Evolutionary conservation across 2,113 vertebrate species (phyloP).

Genomic region (Etheostoma spectabile): DNA sequence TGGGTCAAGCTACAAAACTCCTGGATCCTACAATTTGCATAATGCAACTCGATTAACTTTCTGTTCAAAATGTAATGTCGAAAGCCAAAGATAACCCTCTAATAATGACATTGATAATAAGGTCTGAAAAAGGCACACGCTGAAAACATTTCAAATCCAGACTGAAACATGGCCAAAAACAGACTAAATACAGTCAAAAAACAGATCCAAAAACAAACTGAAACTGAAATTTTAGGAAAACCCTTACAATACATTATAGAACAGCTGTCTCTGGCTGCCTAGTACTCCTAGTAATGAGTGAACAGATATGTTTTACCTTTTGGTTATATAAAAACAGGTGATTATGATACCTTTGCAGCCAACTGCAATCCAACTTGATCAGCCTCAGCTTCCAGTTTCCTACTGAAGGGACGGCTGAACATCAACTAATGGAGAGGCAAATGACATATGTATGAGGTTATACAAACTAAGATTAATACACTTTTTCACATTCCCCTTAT

Average conservation of each 20-base stretch:
- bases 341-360: slow-evolving; percentile 90
- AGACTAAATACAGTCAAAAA: neutral
- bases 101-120: too few species aligned
- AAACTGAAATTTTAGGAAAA: neutral
- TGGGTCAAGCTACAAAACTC: neutral
- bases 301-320: neutral
- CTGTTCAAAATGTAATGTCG: neutral
- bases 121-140: too few species aligned
- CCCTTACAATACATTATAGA: neutral
- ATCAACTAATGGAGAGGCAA: slow-evolving; percentile 83
- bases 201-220: neutral
- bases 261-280: neutral
- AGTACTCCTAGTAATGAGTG: too few species aligned
- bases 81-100: neutral
- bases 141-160: too few species aligned
- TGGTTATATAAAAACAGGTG: slow-evolving; percentile 1
- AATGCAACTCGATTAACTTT: neutral
- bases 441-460: neutral
- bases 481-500: neutral
- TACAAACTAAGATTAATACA: neutral
- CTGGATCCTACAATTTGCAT: neutral
- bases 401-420: slow-evolving; percentile 91
- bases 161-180: neutral
- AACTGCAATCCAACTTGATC: slow-evolving; percentile 92
- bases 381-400: slow-evolving; percentile 93